Evolutionary conservation across 2,888 invertebrate species (phyloP).

Genomic region (Ophion obscuratus): DNA sequence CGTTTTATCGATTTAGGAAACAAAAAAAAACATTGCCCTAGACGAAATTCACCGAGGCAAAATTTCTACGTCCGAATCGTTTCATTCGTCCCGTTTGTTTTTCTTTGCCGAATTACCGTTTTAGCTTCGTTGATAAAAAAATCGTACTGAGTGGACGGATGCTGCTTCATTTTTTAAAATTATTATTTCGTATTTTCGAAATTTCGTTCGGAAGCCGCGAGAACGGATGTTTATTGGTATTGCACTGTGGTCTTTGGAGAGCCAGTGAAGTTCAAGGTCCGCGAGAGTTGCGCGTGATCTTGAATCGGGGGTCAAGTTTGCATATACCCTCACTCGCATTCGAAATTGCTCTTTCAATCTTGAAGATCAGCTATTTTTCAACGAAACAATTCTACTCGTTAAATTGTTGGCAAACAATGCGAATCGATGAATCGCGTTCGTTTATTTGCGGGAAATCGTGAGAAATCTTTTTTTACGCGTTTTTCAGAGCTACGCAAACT

Average conservation of each 20-base stretch:
- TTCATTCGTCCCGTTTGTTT: too few relatives aligned
- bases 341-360: constrained; percentile 67
- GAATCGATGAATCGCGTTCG: too few relatives aligned
- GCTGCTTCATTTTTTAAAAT: not conserved
- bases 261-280: constrained; percentile 41
- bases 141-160: not conserved
- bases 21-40: too few relatives aligned
- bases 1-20: too few relatives aligned
- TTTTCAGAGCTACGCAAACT: constrained; percentile 7
- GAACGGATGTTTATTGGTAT: not conserved
- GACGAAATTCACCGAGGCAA: too few relatives aligned
- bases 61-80: too few relatives aligned
- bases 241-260: not conserved
- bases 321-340: not conserved
- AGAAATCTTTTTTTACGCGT: constrained; percentile 9
- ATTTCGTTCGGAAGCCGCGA: not conserved
- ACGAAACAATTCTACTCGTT: not conserved
- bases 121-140: too few relatives aligned
- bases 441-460: not conserved
- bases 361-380: not conserved
- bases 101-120: too few relatives aligned
- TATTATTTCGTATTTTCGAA: not conserved
- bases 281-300: constrained; percentile 32
- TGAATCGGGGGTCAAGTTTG: constrained; percentile 13
- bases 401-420: too few relatives aligned